A percentile compares a stretch with the other conserved stretches of the same genome.
These are phyloP conservation scores for Anas bahamensis DNA, from an alignment of 2,797 vertebrate genomes.

Conservation along the genomic window DNA sequence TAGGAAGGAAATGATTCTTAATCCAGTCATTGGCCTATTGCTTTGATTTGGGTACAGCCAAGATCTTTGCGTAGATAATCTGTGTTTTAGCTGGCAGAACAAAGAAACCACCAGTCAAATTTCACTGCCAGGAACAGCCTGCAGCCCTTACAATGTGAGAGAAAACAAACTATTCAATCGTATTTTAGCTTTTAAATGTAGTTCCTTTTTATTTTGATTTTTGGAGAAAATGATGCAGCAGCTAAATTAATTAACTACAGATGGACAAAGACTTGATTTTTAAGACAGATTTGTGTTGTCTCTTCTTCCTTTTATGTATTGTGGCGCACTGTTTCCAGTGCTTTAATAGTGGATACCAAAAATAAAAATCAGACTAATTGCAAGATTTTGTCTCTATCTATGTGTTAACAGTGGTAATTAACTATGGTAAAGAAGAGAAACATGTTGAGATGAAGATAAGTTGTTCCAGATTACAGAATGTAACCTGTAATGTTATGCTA, in stretches of 20 bases:
- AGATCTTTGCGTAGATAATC: background rate
- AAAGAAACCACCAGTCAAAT: background rate
- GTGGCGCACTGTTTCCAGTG: background rate
- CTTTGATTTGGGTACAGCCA: background rate
- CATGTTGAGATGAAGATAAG: background rate
- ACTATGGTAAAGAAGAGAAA: background rate
- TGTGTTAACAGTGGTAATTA: background rate
- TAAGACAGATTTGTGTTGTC: background rate
- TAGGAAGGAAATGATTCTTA: background rate
- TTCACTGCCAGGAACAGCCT: background rate
- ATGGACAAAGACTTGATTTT: background rate
- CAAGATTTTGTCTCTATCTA: background rate
- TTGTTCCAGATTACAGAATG: background rate
- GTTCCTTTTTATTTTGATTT: background rate
- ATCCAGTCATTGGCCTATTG: background rate
- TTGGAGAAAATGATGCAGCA: background rate
- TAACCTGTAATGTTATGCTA: background rate
- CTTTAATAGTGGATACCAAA: background rate
- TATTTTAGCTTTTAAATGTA: background rate
- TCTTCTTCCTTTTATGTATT: background rate
- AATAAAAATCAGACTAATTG: background rate
- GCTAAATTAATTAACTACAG: background rate
- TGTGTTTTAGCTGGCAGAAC: background rate
- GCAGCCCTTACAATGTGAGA: background rate
- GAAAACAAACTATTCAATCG: background rate